phyloP scores from a whole-genome alignment of 2,113 vertebrate species.

The Buteo buteo region DNA sequence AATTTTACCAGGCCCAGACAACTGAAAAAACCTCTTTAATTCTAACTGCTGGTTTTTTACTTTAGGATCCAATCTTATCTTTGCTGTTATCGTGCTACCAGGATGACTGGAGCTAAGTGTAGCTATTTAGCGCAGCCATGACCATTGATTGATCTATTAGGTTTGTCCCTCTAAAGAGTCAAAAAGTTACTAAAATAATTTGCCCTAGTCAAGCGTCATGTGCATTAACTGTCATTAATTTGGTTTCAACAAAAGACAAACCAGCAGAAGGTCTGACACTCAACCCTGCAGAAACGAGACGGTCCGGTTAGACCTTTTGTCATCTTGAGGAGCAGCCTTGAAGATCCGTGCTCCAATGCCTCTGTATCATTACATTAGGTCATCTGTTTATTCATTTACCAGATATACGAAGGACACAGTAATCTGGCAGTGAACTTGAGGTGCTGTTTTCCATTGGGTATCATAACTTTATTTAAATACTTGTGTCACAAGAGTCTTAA shows the following conservation, averaged over 20 bases:
- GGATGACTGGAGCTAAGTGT: neutral
- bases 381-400: neutral
- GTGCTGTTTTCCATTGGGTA: neutral
- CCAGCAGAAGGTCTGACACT: neutral
- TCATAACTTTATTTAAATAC: neutral
- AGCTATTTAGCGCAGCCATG: neutral
- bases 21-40: neutral
- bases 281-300: rapidly evolving
- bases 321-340: neutral
- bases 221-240: neutral
- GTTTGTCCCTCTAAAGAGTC: neutral
- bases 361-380: neutral
- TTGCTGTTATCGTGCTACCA: neutral
- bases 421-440: neutral
- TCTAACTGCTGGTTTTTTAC: neutral
- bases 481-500: neutral
- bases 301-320: rapidly evolving
- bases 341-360: rapidly evolving
- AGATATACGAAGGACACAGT: neutral
- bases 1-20: neutral
- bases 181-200: neutral
- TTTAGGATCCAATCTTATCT: neutral
- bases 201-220: rapidly evolving
- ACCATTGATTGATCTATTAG: neutral
- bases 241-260: neutral